Base-by-base conservation (phyloP, 2,797 vertebrate species). In the Gymnodraco acuticeps region DNA sequence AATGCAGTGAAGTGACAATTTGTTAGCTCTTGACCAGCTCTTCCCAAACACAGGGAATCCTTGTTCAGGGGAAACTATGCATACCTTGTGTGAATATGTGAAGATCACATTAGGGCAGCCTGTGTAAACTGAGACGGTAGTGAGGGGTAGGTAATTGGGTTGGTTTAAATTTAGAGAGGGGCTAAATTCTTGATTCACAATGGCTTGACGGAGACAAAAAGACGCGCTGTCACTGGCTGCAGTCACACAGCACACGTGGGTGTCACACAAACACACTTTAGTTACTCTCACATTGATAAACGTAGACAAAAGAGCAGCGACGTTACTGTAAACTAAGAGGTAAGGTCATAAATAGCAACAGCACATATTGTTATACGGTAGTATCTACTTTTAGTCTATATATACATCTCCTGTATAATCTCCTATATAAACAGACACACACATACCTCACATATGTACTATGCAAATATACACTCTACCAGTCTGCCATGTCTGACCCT, bases 91-190 rank as follows among this genome's bases (percentile, higher is more conserved):
- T 78, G 82, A 87, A 66, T 85, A 91, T 73, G 75, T 59, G 70
- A 86, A 75, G 83, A 89, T 90, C 78, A 54, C 66, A 84, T 93
- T 88, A 91, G 75, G 50, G 14, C 42, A n/a, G 79, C 38, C 62
- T 58, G 70, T 62, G 71, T 75, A 81, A 73, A 92, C 89, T 92
- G 81, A 80, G 89, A 47, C 69, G 61, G 76, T 71, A 91, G 89
- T 87, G 89, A 93, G 61, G 27, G 65, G 73, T n/a, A 17, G 64
- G 55, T 92, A 86, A 93, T 92, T 85, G 79, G 75, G 85, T 91
- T 90, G 81, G 80, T 80, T 82, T 92, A 87, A 89, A 92, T 93
- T 93, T 92, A 87, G 89, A 90, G 69, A 64, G 73, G 75, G 48
- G 46, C 74, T 77, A 67, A 65, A 90, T 69, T 86, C 80, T 80